phyloP scores from a whole-genome alignment of 2,888 invertebrate species.

The Conomelus anceps region DNA sequence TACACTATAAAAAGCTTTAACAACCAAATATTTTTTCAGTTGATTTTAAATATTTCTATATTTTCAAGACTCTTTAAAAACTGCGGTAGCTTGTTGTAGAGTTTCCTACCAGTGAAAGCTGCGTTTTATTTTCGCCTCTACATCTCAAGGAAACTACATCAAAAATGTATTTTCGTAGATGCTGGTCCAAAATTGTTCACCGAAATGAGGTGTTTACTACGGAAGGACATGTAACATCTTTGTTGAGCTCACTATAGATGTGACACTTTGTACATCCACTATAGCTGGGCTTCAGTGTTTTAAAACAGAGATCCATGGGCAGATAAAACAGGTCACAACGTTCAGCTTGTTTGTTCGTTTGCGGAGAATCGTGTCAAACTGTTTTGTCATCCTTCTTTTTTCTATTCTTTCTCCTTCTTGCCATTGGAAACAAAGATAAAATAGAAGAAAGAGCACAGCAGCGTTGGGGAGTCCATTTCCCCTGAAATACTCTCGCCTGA shows the following conservation, averaged over 20 bases:
- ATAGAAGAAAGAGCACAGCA: neutral
- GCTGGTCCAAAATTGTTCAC: neutral
- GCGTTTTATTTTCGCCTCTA: too few species aligned
- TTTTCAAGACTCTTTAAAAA: too few species aligned
- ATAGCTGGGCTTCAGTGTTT: neutral
- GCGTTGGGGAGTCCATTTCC: neutral
- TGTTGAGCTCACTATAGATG: neutral
- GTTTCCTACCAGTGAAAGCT: too few species aligned
- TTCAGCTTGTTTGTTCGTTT: neutral
- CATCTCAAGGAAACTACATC: too few species aligned
- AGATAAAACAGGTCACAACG: neutral
- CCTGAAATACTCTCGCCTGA: neutral
- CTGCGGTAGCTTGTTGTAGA: too few species aligned
- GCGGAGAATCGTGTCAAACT: neutral
- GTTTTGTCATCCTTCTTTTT: neutral
- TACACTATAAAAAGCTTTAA: too few species aligned
- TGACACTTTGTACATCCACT: too few species aligned
- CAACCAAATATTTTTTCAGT: too few species aligned
- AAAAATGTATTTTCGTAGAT: neutral
- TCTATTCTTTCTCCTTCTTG: too few species aligned
- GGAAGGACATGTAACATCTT: neutral
- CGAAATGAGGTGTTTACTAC: neutral
- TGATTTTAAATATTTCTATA: too few species aligned
- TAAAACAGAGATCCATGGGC: neutral
- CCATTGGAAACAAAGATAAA: neutral